Base-by-base conservation (phyloP, 1,140 invertebrate species). In the Sitophilus oryzae region DNA sequence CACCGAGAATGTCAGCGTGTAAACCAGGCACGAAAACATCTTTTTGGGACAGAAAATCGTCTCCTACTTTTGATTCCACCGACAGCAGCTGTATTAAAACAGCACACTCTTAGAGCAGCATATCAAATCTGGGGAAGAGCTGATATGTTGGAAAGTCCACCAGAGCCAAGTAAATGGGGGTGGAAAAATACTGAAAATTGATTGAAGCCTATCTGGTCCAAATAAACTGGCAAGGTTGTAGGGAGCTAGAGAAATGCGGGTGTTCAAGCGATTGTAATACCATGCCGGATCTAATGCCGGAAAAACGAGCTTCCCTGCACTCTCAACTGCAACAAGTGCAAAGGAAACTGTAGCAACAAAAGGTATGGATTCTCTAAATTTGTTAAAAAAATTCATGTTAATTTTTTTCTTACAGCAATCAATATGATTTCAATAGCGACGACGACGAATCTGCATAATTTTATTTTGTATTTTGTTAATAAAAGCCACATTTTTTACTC, bases 81-180 rank as follows among this genome's bases (percentile, higher is more conserved):
- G 37, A 40, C 37, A 40, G 37, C 37, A 6, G 37, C 5, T 40
- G 37, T 4, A 11, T 40, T 40, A 15, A 40, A 40, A 40, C 14
- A 40, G 16, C 37, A 40, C 37, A 40, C 37, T 40, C 37, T 40
- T 6, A 40, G 37, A 40, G 37, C 37, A 40, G 37, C 37, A 10
- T 40, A 40, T 40, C 37, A 40, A 40, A 40, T 40, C 15, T 40
- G 37, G 37, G 37, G 37, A 11, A 40, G 37, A 40, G 37, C 37
- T 40, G 37, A 40, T 40, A 15, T 5, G 9, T 6, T 40, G 37
- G 37, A 40, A 40, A 40, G 37, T 40, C 37, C 5, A 40, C 37
- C 37, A 40, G 5, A 40, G 37, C 37, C 37, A 40, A 40, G 37
- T 40, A 15, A 40, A 40, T 40, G 37, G 14, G 37, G 37, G 37